Evolutionary conservation across 2,113 vertebrate genomes (phyloP).

Genomic region (Menura novaehollandiae): DNA sequence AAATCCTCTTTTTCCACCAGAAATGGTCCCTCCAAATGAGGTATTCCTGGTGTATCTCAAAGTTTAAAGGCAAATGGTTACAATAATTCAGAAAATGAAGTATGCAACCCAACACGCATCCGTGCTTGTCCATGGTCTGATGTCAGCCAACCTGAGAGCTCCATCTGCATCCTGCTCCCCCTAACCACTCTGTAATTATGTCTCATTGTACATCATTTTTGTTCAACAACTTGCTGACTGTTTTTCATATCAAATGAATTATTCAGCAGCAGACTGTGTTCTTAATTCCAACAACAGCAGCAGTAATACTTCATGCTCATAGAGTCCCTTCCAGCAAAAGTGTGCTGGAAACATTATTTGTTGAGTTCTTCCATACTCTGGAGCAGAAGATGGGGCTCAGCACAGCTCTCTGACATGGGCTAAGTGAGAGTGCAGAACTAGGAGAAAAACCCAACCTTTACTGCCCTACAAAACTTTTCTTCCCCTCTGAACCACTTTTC

Average conservation of each 20-base stretch:
- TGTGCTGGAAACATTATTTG: not conserved
- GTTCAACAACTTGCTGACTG: not conserved
- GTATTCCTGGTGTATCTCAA: not conserved
- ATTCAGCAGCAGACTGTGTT: conserved; percentile 40
- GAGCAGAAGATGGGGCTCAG: not conserved
- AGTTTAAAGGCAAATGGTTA: not conserved
- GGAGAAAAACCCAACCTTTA: not conserved
- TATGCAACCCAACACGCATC: rapidly evolving
- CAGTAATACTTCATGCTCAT: not conserved
- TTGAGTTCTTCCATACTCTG: not conserved
- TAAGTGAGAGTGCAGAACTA: not conserved
- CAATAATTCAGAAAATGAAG: not conserved
- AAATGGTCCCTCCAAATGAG: not conserved
- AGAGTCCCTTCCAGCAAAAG: not conserved
- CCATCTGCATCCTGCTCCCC: not conserved
- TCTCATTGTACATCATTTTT: conserved; percentile 35
- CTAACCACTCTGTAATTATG: conserved; percentile 13
- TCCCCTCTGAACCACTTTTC: not conserved
- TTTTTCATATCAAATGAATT: conserved; percentile 48
- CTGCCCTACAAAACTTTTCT: not conserved
- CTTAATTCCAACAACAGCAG: conserved; percentile 18
- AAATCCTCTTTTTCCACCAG: not conserved
- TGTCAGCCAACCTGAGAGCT: not conserved
- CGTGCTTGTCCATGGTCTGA: not conserved
- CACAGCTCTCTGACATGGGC: not conserved